Conservation (phyloP, 2,797 vertebrate genomes). For the Brachyrhaphis roseni region DNA sequence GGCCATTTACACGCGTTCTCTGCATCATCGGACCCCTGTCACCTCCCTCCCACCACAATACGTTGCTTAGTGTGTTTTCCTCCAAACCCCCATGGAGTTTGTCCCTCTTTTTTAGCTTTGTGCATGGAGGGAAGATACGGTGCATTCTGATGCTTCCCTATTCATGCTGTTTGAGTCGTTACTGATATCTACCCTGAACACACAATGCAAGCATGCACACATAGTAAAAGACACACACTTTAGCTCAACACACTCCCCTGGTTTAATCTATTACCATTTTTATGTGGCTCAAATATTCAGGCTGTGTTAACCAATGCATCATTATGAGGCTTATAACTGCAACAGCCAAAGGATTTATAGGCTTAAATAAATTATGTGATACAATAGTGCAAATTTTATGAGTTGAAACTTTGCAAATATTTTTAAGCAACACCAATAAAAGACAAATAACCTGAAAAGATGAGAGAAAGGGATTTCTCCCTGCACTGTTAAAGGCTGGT, state of each 20-base stretch:
- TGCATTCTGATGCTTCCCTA: conserved; percentile 50
- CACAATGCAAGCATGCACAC: conserved; percentile 23
- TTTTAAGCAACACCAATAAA: conserved; percentile 71
- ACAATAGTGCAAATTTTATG: conserved; percentile 70
- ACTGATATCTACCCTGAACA: conserved; percentile 49
- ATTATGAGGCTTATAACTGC: conserved; percentile 73
- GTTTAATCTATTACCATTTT: conserved; percentile 77
- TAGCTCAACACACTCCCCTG: conserved; percentile 49
- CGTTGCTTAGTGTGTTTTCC: conserved; percentile 57
- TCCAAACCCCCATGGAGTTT: conserved; percentile 44
- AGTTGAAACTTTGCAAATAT: conserved; percentile 75
- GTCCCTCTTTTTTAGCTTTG: conserved; percentile 58
- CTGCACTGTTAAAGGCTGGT: conserved; percentile 21
- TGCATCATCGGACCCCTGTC: conserved; percentile 59
- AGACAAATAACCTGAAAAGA: conserved; percentile 45
- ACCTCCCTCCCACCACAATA: conserved; percentile 56
- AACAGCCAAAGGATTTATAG: conserved; percentile 72
- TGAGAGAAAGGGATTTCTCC: conserved; percentile 32
- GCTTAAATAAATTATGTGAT: conserved; percentile 74
- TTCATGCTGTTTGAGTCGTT: conserved; percentile 64
- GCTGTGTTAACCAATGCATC: conserved; percentile 74
- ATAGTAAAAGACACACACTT: conserved; percentile 24
- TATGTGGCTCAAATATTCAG: conserved; percentile 76
- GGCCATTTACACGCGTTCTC: conserved; percentile 56
- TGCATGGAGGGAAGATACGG: conserved; percentile 45